Evolutionary conservation across 2,888 invertebrate genomes (phyloP), one percentile per base, ranked within the genome.

Genomic region (Slavum lentiscoides): DNA sequence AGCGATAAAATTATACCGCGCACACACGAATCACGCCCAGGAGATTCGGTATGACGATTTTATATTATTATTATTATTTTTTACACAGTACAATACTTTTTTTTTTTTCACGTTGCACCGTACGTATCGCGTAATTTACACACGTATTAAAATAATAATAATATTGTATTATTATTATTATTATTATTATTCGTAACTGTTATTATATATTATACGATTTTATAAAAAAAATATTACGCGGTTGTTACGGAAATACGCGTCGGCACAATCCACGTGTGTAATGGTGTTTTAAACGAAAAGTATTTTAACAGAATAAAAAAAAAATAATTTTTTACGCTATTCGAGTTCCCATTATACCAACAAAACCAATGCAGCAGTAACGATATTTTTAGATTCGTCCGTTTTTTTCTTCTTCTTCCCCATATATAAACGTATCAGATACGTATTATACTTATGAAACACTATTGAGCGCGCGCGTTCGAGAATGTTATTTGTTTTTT

Each of bases 11-110:
- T 49, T 49, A 49, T 5, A 17, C 55, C 55, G 15, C 55, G 43
- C 17, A 30, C 62, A 62, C 72, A 73, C 59, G 64, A 53, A 74
- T 64, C 53, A 64, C 74, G 64, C 74, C 74, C 74, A 74, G 64
- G 64, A 74, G 74, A 74, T 74, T 74, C 74, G 64, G 74, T 74
- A 15, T 64, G 53, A 74, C 64, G 64, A 64, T 74, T 74, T 74
- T 62, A 7, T 30, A 30, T 30, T 30, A 30, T 59, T 39, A 15
- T 58, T 58, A 37, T 58, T 70, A 39, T 30, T 59, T 39, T 7
- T 1, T 21, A 53, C 43, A 21, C 43, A 8, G 21, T 13, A 30
- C 39, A 7, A 66, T 39, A 66, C 30, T 19, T 59, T 59, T 21
- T 59, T n/a, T 21, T 58, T 23, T 23, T 30, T n/a, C 62, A 49